Evolutionary conservation across 1,140 invertebrate species (phyloP).

Genomic region (Apolygus lucorum): DNA sequence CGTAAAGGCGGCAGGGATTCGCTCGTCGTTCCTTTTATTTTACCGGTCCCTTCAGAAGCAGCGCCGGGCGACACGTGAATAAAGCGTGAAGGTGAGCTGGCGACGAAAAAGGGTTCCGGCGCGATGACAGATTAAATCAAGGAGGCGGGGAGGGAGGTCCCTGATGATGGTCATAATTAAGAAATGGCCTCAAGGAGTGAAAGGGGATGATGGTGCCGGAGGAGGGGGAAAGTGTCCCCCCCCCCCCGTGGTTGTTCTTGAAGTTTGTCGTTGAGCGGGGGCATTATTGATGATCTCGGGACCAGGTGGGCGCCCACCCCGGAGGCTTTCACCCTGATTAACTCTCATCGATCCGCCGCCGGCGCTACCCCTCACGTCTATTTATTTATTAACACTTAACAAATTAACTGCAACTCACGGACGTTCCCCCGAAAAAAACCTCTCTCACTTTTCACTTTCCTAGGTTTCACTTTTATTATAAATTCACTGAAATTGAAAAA

Average conservation of each 20-base stretch:
- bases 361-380: slow-evolving; percentile 22
- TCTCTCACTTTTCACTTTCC: too few relatives aligned
- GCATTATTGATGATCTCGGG: slow-evolving; percentile 6
- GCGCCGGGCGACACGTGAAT: too few relatives aligned
- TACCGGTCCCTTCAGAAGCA: too few relatives aligned
- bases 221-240: not conserved
- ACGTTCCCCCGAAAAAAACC: too few relatives aligned
- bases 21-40: too few relatives aligned
- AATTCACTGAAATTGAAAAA: too few relatives aligned
- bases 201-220: not conserved
- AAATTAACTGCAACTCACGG: not conserved
- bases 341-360: slow-evolving; percentile 27
- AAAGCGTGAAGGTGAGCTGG: too few relatives aligned
- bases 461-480: too few relatives aligned
- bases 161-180: not conserved
- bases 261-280: not conserved
- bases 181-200: not conserved
- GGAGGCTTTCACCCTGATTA: slow-evolving; percentile 27
- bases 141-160: not conserved
- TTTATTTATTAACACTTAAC: slow-evolving; percentile 17
- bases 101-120: not conserved
- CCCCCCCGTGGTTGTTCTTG: not conserved
- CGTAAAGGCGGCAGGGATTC: too few relatives aligned
- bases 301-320: slow-evolving; percentile 14
- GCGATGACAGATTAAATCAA: not conserved